phyloP scores from a whole-genome alignment of 2,797 vertebrate species.

The Limosa lapponica region DNA sequence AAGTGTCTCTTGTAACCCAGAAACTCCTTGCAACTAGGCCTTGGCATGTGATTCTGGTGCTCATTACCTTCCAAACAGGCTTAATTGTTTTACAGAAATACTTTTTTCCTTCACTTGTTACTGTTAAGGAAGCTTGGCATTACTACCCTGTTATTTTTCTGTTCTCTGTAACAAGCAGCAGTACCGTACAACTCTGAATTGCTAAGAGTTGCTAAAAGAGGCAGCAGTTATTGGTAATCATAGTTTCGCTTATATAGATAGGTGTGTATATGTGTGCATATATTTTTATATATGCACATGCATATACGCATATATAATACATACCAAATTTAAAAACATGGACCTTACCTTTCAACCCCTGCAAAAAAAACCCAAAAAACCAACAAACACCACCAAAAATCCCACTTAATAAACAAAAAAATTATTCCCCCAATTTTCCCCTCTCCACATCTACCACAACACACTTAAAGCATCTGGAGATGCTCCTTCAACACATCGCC shows the following conservation, averaged over 20 bases:
- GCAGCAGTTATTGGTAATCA: neutral
- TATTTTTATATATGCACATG: neutral
- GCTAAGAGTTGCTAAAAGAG: neutral
- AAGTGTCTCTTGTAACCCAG: constrained; percentile 18
- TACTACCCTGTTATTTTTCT: neutral
- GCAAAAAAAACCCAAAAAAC: neutral
- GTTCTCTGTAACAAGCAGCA: neutral
- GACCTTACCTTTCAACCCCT: neutral
- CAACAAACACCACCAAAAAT: neutral
- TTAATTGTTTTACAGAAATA: neutral
- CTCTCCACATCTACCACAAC: rapidly evolving
- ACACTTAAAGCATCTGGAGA: neutral
- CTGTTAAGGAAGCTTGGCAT: constrained; percentile 26
- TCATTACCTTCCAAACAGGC: constrained; percentile 13
- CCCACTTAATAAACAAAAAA: neutral
- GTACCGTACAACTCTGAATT: neutral
- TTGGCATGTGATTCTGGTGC: neutral
- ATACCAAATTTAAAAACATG: neutral
- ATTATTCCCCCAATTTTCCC: neutral
- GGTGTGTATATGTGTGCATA: rapidly evolving
- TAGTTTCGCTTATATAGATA: neutral
- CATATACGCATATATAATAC: neutral
- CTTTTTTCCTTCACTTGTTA: constrained; percentile 2
- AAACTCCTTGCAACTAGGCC: constrained; percentile 1
- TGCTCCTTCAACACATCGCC: neutral